phyloP scores from a whole-genome alignment of 2,113 vertebrate genomes.

The Tursiops truncatus region DNA sequence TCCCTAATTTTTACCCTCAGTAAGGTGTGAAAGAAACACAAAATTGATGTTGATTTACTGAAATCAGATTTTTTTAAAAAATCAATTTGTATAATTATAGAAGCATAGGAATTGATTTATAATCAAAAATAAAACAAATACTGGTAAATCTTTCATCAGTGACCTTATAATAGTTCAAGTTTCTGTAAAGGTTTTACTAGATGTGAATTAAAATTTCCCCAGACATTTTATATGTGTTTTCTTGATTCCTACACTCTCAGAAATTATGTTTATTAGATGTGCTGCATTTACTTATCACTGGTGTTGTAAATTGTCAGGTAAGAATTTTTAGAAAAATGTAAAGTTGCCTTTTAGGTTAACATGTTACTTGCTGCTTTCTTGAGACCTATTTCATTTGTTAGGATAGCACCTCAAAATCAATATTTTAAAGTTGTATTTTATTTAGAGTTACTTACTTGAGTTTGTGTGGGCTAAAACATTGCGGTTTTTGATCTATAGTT shows the following conservation, averaged over 20 bases:
- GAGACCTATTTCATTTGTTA: background rate
- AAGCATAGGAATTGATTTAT: background rate
- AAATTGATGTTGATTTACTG: background rate
- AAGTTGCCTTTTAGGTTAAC: background rate
- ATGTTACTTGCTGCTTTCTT: background rate
- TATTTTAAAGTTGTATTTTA: background rate
- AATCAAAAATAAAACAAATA: background rate
- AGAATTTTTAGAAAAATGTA: background rate
- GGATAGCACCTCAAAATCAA: background rate
- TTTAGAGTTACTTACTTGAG: background rate
- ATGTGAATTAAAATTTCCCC: background rate
- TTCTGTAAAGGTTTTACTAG: constrained; percentile 23
- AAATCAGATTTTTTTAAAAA: background rate
- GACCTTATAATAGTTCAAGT: background rate
- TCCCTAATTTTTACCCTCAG: background rate
- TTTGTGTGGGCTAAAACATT: background rate
- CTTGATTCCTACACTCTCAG: background rate
- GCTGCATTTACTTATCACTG: background rate
- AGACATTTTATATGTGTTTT: background rate
- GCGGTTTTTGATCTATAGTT: background rate
- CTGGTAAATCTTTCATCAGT: constrained; percentile 4
- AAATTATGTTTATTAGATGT: background rate
- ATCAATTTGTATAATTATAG: background rate
- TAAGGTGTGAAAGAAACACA: background rate
- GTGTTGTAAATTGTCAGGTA: background rate